A percentile compares a stretch with the other conserved stretches of the same genome.
Evolutionary conservation across 2,797 vertebrate species (phyloP).

Genomic region (Momotus momota): DNA sequence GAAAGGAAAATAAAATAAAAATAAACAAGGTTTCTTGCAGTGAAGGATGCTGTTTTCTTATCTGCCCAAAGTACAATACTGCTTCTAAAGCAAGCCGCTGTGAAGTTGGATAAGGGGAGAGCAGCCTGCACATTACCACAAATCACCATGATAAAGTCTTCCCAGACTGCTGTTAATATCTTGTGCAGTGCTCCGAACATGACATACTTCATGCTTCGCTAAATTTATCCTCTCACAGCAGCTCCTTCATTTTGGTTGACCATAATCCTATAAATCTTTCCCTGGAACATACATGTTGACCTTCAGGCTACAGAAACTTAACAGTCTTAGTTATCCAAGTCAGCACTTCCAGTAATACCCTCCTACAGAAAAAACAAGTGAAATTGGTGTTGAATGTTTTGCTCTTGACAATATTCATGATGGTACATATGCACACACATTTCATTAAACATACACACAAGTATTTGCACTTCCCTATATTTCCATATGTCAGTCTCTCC

Average conservation of each 20-base stretch:
- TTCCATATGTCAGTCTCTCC: not conserved
- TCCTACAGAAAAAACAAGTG: not conserved
- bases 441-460: not conserved
- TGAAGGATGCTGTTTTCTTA: not conserved
- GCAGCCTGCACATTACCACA: not conserved
- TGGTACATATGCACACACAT: fast-evolving
- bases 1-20: not conserved
- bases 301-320: constrained; percentile 14
- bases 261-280: constrained; percentile 29
- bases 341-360: not conserved
- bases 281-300: not conserved
- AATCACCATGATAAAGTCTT: constrained; percentile 32
- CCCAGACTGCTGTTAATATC: not conserved
- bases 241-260: constrained; percentile 19
- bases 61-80: not conserved
- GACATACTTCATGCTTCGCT: constrained; percentile 16
- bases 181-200: not conserved
- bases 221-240: not conserved
- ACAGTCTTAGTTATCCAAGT: not conserved
- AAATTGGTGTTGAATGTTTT: not conserved
- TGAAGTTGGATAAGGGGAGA: not conserved
- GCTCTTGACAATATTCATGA: not conserved
- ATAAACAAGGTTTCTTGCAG: not conserved
- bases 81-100: not conserved
- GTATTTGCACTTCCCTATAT: not conserved